Base-by-base conservation (phyloP, 2,113 vertebrate species). In the Acanthisitta chloris region DNA sequence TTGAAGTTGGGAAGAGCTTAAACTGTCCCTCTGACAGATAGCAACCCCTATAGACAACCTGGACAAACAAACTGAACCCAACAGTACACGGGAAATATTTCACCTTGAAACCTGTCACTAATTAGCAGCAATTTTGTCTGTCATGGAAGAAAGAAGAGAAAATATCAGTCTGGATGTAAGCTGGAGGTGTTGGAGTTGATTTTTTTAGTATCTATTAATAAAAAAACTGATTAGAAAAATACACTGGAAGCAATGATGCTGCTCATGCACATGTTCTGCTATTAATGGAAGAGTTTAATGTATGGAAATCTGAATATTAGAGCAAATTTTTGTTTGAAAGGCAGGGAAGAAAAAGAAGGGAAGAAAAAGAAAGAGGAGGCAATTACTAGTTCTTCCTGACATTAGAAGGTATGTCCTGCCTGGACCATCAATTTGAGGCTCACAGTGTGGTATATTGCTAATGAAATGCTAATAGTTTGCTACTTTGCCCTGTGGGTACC, bases 381-480 rank as follows among this genome's bases (percentile, higher is more conserved):
- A 21, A 59, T 57, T 43, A 40, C 31, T 49, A 61, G 14, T 15
- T 74, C 64, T 90, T 96, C 77, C 57, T 64, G 88, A 78, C 52
- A 49, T 86, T 73, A 96, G 48, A 89, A 87, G 55, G 46, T 81
- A 36, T 26, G 16, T 45, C 69, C 43, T 86, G 46, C 16, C 69
- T 85, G 54, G 55, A 4, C 52, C 57, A 86, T 92, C 46, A 84
- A 40, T 70, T 69, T 58, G 69, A 87, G 54, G 42, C 78, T 88
- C 89, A 86, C 40, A 71, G 67, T 29, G 26, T 61, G 62, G 85
- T 84, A 81, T 88, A 64, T 9, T 76, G 57, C 79, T 96, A 96
- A 96, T 78, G 90, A 91, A 92, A 97, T 80, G 91, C 40, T 90
- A 61, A 91, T 34, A 59, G 74, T 33, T 84, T 94, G 74, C 54